Evolutionary conservation across 2,113 vertebrate species (phyloP).

Genomic region (Orcinus orca): DNA sequence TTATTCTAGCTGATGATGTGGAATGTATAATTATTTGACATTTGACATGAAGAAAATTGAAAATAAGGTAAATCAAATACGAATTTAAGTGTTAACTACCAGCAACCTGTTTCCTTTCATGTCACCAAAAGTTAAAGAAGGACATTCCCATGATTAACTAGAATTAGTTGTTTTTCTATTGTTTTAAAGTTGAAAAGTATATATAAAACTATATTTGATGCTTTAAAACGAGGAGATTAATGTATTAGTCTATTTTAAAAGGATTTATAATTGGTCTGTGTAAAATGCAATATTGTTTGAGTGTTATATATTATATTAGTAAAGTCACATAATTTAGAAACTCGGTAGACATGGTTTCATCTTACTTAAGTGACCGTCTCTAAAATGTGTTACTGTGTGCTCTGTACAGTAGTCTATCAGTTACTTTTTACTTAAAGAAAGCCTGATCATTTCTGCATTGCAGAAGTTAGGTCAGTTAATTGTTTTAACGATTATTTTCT

Average conservation of each 20-base stretch:
- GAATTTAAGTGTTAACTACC: not conserved
- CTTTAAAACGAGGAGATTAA: not conserved
- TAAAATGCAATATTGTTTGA: not conserved
- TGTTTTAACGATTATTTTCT: not conserved
- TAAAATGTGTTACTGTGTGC: not conserved
- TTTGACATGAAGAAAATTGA: not conserved
- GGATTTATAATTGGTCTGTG: not conserved
- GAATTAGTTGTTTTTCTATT: not conserved
- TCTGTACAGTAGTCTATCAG: not conserved
- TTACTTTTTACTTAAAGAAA: not conserved
- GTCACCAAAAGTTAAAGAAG: not conserved
- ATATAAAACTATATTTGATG: not conserved
- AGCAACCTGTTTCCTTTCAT: not conserved
- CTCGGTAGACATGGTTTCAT: not conserved
- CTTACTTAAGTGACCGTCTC: not conserved
- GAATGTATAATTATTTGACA: constrained; percentile 7
- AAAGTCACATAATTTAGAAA: not conserved
- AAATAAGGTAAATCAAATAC: constrained; percentile 15
- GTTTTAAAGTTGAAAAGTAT: not conserved
- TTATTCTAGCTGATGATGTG: not conserved
- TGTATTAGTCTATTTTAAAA: not conserved
- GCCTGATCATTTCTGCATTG: not conserved
- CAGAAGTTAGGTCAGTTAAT: not conserved
- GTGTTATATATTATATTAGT: not conserved
- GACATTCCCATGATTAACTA: not conserved